Base-by-base conservation (phyloP, 1,140 invertebrate species). In the Hetaerina americana region DNA sequence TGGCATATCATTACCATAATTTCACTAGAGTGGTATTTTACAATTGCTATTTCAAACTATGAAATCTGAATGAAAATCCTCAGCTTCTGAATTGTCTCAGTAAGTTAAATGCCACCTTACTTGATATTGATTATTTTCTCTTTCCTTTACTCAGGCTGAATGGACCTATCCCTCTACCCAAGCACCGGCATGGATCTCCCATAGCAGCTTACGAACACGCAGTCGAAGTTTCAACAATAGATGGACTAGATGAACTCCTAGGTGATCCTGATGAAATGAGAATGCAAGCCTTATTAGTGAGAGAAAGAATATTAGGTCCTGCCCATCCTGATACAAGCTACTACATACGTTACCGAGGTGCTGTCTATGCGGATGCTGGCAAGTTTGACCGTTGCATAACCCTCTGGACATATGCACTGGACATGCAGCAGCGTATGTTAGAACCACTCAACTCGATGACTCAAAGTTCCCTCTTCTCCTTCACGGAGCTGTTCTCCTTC, bases 241-340 rank as follows among this genome's bases (percentile, higher is more conserved):
- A 92, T 71, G 88, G 91, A 72, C 81, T 98, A 15, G 91, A 96
- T 74, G 93, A 96, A 72, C 79, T 98, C 66, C 87, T 95, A 18
- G 88, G 91, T 0, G 94, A 98, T 82, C 94, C 94, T 0, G 95
- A 98, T 78, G 93, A 93, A 75, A 96, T 97, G 92, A 84, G 95
- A 77, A 97, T 98, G 94, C 96, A 98, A 79, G 76, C 95, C 3
- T 82, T 98, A 28, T 87, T 98, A 67, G 94, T 98, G 66, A 86
- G 96, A 73, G 95, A 98, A 82, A 84, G 96, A 77, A 97, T 98
- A 76, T 83, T 98, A 83, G 88, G 88, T 24, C 94, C 94, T 0
- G 93, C 93, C 10, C 95, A 98, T 88, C 95, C 95, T 0, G 95
- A 98, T 80, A 98, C 95, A 26, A 94, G 92, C 76, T 97, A 98